Percentiles rank a stretch among this genome's conserved stretches.
Conservation (phyloP, 35 echinoderm and acorn worm genomes). For the Chiridota heheva region DNA sequence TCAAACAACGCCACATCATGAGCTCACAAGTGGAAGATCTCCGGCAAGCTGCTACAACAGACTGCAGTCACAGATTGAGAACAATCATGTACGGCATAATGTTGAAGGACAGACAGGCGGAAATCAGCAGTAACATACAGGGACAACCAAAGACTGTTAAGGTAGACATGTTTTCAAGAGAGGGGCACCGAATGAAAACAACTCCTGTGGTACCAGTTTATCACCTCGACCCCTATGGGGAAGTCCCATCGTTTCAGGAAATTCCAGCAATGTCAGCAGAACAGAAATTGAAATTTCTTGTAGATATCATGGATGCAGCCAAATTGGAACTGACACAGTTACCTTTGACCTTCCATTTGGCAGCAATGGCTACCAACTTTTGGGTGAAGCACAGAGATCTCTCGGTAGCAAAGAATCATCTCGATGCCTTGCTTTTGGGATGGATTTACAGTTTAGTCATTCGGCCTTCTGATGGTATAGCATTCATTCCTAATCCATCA, state of each 20-base stretch:
- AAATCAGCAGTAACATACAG: no score
- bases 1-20: slow-evolving; percentile 11
- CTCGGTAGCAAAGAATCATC: not conserved
- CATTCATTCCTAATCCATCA: not conserved
- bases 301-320: slow-evolving; percentile 1
- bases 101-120: slow-evolving; percentile 16
- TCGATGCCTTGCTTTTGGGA: slow-evolving; percentile 24
- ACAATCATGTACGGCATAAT: slow-evolving; percentile 36
- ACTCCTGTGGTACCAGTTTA: slow-evolving; percentile 2
- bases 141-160: not conserved
- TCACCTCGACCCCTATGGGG: slow-evolving; percentile 22
- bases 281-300: slow-evolving; percentile 1
- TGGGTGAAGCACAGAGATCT: slow-evolving; percentile 38
- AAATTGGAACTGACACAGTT: slow-evolving; percentile 10
- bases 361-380: not conserved
- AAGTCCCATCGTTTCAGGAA: slow-evolving; percentile 18
- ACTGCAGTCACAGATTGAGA: not conserved
- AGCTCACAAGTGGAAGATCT: slow-evolving; percentile 16
- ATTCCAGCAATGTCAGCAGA: slow-evolving; percentile 1
- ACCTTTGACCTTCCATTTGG: slow-evolving; percentile 42
- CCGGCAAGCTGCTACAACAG: slow-evolving; percentile 2
- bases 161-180: slow-evolving; percentile 31
- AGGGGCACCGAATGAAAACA: not conserved
- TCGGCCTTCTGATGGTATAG: slow-evolving; percentile 2
- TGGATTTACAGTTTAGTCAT: slow-evolving; percentile 40